A percentile compares a stretch with the other conserved stretches of the same genome.
Conservation (phyloP, 2,113 vertebrate species). For the Coptodon rendalli region DNA sequence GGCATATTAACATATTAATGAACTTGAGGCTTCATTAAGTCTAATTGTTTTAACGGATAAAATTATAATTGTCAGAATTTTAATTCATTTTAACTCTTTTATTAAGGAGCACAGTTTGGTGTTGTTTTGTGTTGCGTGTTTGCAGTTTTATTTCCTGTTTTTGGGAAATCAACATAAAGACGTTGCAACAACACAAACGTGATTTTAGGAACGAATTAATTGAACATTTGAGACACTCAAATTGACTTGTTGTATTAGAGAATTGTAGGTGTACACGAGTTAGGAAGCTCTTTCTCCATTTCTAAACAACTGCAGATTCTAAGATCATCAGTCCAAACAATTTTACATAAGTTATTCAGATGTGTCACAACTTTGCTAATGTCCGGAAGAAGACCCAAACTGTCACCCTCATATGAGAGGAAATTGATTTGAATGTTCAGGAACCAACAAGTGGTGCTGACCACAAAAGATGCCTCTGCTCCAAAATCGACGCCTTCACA, state of each 20-base stretch:
- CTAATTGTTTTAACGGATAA: neutral
- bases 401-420: neutral
- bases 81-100: neutral
- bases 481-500: neutral
- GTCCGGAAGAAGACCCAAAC: neutral
- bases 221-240: neutral
- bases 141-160: neutral
- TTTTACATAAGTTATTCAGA: neutral
- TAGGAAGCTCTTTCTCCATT: no score
- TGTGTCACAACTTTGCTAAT: neutral
- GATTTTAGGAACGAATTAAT: neutral
- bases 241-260: neutral
- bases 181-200: no score
- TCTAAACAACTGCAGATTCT: neutral
- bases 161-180: neutral
- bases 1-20: neutral
- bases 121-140: neutral
- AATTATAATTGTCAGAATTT: neutral
- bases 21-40: neutral
- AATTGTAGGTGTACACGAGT: neutral
- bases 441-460: neutral
- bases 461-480: neutral
- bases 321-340: neutral
- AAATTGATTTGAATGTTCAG: neutral
- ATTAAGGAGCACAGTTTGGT: neutral